Evolutionary conservation across 92 coral and sea anemone genomes (phyloP).

Genomic region (Siderastrea siderea): DNA sequence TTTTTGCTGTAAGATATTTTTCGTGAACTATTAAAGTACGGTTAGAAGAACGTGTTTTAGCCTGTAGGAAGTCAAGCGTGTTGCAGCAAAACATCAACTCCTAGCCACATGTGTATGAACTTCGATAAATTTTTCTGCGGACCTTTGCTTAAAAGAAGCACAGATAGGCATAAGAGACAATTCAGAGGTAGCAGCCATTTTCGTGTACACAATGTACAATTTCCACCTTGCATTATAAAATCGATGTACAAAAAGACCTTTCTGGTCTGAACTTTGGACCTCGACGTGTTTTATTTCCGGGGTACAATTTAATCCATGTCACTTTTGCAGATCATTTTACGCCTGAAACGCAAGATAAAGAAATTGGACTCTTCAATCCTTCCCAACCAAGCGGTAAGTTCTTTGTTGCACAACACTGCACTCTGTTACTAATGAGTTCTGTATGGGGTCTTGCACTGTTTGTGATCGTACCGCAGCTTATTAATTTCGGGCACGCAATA

Average conservation of each 20-base stretch:
- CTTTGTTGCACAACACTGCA: background rate
- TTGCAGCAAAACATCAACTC: background rate
- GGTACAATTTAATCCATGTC: background rate
- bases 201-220: background rate
- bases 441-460: no score
- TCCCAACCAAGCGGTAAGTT: constrained; percentile 31
- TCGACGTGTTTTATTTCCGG: background rate
- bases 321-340: constrained; percentile 35
- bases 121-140: background rate
- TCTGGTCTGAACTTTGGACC: constrained; percentile 21
- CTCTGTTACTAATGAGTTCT: background rate
- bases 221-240: background rate
- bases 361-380: constrained; percentile 21
- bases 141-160: background rate
- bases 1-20: background rate
- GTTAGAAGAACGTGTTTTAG: no score
- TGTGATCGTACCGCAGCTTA: no score
- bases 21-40: background rate
- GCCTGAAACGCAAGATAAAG: constrained; percentile 36
- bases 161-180: background rate
- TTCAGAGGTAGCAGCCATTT: background rate
- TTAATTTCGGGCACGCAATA: no score
- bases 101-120: no score
- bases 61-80: background rate
- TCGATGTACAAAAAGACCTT: no score